phyloP scores from a whole-genome alignment of 2,888 invertebrate species.

The Protula sp. region DNA sequence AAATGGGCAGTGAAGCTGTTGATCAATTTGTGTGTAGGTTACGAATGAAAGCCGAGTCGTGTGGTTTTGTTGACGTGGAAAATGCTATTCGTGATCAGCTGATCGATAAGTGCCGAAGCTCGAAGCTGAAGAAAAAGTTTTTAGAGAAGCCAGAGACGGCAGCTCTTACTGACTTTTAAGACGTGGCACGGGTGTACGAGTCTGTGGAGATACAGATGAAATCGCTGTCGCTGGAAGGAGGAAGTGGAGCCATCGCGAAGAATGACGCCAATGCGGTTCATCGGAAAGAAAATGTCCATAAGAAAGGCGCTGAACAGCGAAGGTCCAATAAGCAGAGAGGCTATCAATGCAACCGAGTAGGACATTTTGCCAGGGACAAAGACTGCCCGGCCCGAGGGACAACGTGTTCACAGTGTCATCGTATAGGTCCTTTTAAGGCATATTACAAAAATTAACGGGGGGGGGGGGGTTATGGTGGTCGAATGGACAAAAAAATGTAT shows the following conservation, averaged over 20 bases:
- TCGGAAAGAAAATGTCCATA: no score
- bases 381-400: background rate
- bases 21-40: background rate
- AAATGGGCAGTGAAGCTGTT: background rate
- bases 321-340: background rate
- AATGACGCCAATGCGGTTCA: no score
- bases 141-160: background rate
- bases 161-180: background rate
- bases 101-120: background rate
- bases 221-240: no score
- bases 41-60: background rate
- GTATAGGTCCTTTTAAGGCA: background rate
- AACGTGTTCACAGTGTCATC: background rate
- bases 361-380: background rate
- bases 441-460: background rate
- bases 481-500: no score
- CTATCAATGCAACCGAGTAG: background rate
- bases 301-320: no score
- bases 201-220: background rate
- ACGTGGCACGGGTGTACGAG: background rate
- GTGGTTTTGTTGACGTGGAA: background rate
- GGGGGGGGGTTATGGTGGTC: no score
- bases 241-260: no score
- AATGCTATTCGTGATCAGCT: background rate
- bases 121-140: no score